Conservation (phyloP, 2,113 vertebrate genomes). For the Perca schrenkii region DNA sequence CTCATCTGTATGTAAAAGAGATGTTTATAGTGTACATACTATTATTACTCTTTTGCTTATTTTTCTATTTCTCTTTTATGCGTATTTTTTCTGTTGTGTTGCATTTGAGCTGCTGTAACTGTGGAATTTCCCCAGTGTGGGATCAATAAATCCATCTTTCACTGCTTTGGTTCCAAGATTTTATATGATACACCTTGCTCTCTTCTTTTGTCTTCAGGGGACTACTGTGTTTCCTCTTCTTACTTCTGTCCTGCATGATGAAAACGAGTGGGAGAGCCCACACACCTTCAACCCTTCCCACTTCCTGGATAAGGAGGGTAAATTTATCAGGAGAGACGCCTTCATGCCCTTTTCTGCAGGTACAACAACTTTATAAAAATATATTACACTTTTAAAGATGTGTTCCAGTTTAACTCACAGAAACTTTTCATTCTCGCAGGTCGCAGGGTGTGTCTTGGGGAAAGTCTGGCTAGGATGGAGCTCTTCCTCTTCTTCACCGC, state of each 20-base stretch:
- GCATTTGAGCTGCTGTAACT: too few species aligned
- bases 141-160: too few species aligned
- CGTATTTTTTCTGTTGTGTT: too few species aligned
- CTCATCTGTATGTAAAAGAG: too few species aligned
- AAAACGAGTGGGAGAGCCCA: conserved; percentile 78
- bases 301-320: conserved; percentile 76
- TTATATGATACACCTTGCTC: too few species aligned
- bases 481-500: conserved; percentile 86
- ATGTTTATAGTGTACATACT: too few species aligned
- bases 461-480: conserved; percentile 86
- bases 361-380: conserved; percentile 15
- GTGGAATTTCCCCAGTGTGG: too few species aligned
- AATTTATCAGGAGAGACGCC: conserved; percentile 73
- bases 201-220: conserved; percentile 33
- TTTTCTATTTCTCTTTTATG: too few species aligned
- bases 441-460: conserved; percentile 79
- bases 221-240: conserved; percentile 76
- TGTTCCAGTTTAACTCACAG: too few species aligned
- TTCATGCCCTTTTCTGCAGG: conserved; percentile 84
- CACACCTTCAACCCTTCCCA: conserved; percentile 77
- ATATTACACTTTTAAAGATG: too few species aligned
- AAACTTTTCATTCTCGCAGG: conserved; percentile 63
- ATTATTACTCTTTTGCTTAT: too few species aligned
- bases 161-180: too few species aligned
- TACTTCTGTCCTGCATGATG: conserved; percentile 75